Percentiles rank a stretch among this genome's conserved stretches.
Conservation (phyloP, 2,888 invertebrate species). For the Calameuta filiformis region DNA sequence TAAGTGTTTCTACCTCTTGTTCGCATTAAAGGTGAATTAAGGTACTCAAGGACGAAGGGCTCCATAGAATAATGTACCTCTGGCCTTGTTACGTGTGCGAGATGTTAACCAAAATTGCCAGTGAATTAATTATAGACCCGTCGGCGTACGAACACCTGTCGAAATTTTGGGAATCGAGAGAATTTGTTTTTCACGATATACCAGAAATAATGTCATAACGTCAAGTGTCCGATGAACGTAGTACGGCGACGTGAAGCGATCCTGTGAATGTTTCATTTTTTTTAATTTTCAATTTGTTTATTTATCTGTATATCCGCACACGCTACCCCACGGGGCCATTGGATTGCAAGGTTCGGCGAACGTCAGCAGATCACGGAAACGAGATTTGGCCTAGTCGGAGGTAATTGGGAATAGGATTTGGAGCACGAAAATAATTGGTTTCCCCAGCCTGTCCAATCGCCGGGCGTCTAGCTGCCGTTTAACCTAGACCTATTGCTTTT, state of each 20-base stretch:
- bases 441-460: conserved; percentile 23
- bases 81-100: neutral
- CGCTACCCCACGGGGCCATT: neutral
- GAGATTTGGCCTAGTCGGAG: conserved; percentile 22
- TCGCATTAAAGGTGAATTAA: neutral
- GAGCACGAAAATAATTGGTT: conserved; percentile 61
- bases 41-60: neutral
- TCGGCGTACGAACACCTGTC: no score
- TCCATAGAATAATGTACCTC: neutral
- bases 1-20: neutral
- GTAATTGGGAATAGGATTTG: conserved; percentile 60
- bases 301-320: conserved; percentile 30
- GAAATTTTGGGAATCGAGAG: no score
- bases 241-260: neutral
- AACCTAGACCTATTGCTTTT: conserved; percentile 37
- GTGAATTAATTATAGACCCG: conserved; percentile 42
- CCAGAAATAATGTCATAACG: neutral
- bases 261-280: neutral
- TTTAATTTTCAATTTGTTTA: conserved; percentile 36
- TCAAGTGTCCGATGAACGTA: neutral
- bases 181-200: neutral
- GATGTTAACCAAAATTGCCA: conserved; percentile 13
- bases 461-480: conserved; percentile 41
- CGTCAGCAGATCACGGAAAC: conserved; percentile 33
- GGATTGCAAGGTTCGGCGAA: conserved; percentile 24